Evolutionary conservation across 1,140 invertebrate species (phyloP), one percentile per base, ranked within the genome.

Genomic region (Drosophila navojoa): DNA sequence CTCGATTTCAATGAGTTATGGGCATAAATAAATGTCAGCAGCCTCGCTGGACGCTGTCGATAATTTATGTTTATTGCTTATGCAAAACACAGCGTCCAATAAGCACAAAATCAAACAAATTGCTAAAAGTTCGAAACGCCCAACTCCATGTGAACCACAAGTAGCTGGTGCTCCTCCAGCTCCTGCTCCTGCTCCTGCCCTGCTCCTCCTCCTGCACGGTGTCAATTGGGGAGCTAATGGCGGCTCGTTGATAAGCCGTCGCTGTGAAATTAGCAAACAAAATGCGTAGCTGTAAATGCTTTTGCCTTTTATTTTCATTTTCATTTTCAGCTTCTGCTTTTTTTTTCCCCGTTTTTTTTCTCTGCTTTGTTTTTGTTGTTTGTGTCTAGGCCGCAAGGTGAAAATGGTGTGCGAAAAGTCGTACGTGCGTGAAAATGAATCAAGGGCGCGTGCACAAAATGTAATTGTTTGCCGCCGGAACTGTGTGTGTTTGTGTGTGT

Each of bases 51-150:
- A 63, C 72, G 40, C 60, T 53, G 49, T 38, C 63, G 64, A 86
- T 86, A 87, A 86, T 86, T 86, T 86, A 86, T 86, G 82, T 87
- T 87, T 86, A 86, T 86, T 86, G 82, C 82, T 86, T 82, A 86
- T 86, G 82, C 82, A 86, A 86, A 86, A 79, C 79, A 71, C 82
- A 78, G 79, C 35, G 54, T 73, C 78, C 81, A 86, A 86, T 86
- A 86, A 87, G 78, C 78, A 80, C 78, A 69, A 87, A 86, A 86
- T 87, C 82, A 86, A 86, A 86, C 82, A 86, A 86, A 87, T 86
- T 87, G 82, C 78, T 81, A 63, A 86, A 85, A 85, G 63, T 81
- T 85, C 45, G 38, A 59, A 64, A 64, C 45, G 45, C 15, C 27
- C 5, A 5, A 29, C 13, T 3, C 35, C 35, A 38, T 9, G 32